phyloP scores from a whole-genome alignment of 2,113 vertebrate species.

The Cynopterus brachyotis region DNA sequence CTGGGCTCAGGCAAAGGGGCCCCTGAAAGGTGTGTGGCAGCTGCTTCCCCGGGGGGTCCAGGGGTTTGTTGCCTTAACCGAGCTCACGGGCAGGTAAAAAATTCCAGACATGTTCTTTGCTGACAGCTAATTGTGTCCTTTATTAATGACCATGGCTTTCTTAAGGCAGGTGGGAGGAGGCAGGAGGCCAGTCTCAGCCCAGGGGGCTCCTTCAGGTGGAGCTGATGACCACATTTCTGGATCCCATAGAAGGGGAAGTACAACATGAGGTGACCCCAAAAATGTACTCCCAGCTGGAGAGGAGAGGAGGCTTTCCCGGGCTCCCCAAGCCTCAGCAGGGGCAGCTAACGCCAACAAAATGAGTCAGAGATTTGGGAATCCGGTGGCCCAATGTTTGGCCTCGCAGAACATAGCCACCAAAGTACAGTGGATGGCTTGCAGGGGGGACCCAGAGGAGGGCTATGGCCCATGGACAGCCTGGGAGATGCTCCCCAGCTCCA shows the following conservation, averaged over 20 bases:
- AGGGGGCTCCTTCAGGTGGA: constrained; percentile 48
- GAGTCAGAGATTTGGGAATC: constrained; percentile 25
- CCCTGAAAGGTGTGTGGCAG: constrained; percentile 63
- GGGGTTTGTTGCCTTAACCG: constrained; percentile 71
- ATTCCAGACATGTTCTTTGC: constrained; percentile 75
- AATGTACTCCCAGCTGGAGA: neutral
- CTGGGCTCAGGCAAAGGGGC: neutral
- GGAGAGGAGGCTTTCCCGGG: constrained; percentile 5
- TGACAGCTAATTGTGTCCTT: constrained; percentile 79
- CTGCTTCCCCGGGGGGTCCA: constrained; percentile 43
- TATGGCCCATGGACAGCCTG: neutral
- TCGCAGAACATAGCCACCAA: neutral
- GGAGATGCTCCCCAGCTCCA: neutral
- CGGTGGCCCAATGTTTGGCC: neutral
- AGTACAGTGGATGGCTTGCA: neutral
- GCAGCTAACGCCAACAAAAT: neutral
- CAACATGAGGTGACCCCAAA: constrained; percentile 58
- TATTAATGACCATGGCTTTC: constrained; percentile 77
- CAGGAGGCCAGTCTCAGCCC: neutral
- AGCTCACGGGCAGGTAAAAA: constrained; percentile 74
- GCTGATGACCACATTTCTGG: constrained; percentile 57
- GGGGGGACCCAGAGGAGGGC: neutral
- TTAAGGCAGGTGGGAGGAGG: constrained; percentile 55
- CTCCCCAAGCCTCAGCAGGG: neutral
- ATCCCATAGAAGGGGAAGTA: constrained; percentile 5